A percentile compares a stretch with the other conserved stretches of the same genome.
Evolutionary conservation across 2,888 invertebrate genomes (phyloP).

Genomic region (Heliconius ismenius): DNA sequence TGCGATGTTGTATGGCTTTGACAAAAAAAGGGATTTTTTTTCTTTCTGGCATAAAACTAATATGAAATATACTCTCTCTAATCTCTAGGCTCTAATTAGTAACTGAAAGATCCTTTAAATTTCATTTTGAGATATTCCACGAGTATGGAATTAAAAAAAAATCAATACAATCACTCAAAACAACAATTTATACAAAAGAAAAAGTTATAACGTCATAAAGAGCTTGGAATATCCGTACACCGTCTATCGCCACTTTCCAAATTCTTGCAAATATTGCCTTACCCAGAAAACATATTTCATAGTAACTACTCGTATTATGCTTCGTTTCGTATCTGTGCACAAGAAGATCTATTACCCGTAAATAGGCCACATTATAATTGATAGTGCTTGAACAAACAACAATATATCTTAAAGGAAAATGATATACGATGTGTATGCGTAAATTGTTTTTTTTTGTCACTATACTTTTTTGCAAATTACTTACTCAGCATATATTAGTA

Average conservation of each 20-base stretch:
- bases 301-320: neutral
- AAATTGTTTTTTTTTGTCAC: neutral
- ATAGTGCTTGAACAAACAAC: conserved; percentile 34
- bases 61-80: too few relatives aligned
- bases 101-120: too few relatives aligned
- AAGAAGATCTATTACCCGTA: conserved; percentile 32
- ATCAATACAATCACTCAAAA: neutral
- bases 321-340: conserved; percentile 25
- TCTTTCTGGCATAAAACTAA: too few relatives aligned
- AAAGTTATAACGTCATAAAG: neutral
- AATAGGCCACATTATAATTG: conserved; percentile 37
- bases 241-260: neutral
- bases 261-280: conserved; percentile 2
- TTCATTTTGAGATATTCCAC: too few relatives aligned
- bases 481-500: neutral
- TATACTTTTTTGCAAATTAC: neutral
- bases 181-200: neutral
- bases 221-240: neutral
- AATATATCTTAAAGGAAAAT: conserved; percentile 6
- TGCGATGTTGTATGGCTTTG: neutral
- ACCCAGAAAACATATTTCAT: conserved; percentile 13
- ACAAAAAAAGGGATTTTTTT: neutral
- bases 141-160: neutral
- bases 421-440: conserved; percentile 11
- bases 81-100: too few relatives aligned